These are phyloP conservation scores for Neopelma chrysocephalum DNA, from an alignment of 2,797 vertebrate species.

Conservation along the genomic window DNA sequence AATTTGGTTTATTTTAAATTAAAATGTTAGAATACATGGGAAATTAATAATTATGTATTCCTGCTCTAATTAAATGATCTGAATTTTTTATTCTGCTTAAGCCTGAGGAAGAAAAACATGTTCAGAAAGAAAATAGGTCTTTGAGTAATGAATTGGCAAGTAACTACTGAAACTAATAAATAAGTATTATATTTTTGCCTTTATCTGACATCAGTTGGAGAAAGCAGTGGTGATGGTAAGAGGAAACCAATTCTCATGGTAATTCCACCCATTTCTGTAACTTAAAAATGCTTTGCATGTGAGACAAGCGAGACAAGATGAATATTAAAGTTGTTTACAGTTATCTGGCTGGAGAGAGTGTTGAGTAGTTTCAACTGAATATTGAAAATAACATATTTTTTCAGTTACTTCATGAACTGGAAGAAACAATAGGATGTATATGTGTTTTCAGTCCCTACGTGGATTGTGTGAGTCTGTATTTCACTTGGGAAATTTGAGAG, in stretches of 20 bases:
- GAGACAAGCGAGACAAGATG: not conserved
- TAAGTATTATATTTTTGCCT: constrained; percentile 7
- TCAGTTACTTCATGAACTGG: not conserved
- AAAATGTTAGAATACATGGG: not conserved
- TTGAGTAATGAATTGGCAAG: constrained; percentile 29
- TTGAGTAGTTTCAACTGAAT: not conserved
- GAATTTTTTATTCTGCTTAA: not conserved
- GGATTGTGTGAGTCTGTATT: not conserved
- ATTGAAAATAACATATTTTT: constrained; percentile 22
- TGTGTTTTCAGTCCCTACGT: constrained; percentile 20
- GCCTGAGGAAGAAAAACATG: not conserved
- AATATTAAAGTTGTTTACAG: constrained; percentile 19
- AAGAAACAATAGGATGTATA: constrained; percentile 22
- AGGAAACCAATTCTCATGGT: constrained; percentile 9
- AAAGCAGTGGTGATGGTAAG: not conserved
- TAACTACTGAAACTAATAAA: not conserved
- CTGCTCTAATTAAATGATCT: not conserved
- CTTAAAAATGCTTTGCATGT: constrained; percentile 22
- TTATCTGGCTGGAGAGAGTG: not conserved
- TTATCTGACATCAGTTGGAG: constrained; percentile 33
- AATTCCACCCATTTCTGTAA: constrained; percentile 30
- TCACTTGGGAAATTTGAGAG: constrained; percentile 47
- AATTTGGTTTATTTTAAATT: not conserved
- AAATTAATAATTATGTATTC: not conserved
- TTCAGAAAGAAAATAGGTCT: not conserved